A percentile compares a stretch with the other conserved stretches of the same genome.
phyloP scores from a whole-genome alignment of 2,888 invertebrate species.

The Gari tellinella region DNA sequence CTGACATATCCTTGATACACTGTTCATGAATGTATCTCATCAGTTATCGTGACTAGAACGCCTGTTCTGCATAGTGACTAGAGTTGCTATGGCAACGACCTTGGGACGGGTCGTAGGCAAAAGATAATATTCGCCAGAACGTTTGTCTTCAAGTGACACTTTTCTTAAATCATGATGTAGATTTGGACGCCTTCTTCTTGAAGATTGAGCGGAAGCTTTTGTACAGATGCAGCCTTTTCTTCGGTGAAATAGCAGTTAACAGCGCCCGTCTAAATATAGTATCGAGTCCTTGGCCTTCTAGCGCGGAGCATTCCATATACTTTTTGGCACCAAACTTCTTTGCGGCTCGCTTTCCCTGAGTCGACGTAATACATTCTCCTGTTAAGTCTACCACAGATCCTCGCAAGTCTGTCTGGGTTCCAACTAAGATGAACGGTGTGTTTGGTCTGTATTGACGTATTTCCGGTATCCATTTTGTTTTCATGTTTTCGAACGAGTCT shows the following conservation, averaged over 20 bases:
- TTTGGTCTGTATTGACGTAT: conserved; percentile 73
- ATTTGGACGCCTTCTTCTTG: conserved; percentile 13
- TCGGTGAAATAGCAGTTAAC: conserved; percentile 59
- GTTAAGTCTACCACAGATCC: conserved; percentile 55
- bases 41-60: too few species aligned
- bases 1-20: too few species aligned
- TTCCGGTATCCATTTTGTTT: conserved; percentile 77
- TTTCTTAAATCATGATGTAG: background rate
- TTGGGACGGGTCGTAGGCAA: too few species aligned
- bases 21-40: too few species aligned
- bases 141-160: too few species aligned
- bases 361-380: conserved; percentile 45
- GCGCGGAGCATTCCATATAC: conserved; percentile 66
- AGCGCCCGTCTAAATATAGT: conserved; percentile 70
- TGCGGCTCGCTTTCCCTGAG: conserved; percentile 57
- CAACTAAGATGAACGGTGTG: conserved; percentile 76
- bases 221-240: conserved; percentile 67
- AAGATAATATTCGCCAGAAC: too few species aligned
- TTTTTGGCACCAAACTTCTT: conserved; percentile 49
- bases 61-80: too few species aligned
- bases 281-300: conserved; percentile 58
- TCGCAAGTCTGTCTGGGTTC: conserved; percentile 76
- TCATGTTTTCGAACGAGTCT: conserved; percentile 75
- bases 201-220: conserved; percentile 62
- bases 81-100: too few species aligned